Evolutionary conservation across 64 coral and sea anemone genomes (phyloP).

Genomic region (Montipora capricornis): DNA sequence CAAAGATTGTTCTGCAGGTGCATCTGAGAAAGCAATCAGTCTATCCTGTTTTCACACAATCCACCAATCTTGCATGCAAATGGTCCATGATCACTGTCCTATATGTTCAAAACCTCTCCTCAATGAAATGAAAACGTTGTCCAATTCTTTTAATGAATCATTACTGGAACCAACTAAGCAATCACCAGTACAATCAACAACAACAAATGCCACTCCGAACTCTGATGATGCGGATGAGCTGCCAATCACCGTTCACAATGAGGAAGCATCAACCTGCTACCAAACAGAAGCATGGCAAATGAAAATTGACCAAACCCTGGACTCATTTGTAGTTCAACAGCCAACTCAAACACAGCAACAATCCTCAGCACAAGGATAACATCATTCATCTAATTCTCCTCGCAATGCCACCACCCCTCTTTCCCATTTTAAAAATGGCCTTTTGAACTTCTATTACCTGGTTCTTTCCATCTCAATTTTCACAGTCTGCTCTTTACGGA

Average conservation of each 20-base stretch:
- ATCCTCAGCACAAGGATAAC: too few relatives aligned
- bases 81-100: background rate
- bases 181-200: background rate
- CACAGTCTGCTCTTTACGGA: conserved; percentile 50
- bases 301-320: too few relatives aligned
- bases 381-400: too few relatives aligned
- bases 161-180: background rate
- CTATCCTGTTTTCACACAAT: conserved; percentile 49
- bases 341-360: too few relatives aligned
- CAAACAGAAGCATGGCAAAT: too few relatives aligned
- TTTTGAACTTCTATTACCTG: conserved; percentile 17
- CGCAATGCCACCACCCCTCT: too few relatives aligned
- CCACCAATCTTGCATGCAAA: background rate
- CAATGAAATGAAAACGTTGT: background rate
- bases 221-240: background rate
- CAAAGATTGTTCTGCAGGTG: background rate
- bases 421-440: conserved; percentile 22
- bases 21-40: conserved; percentile 6
- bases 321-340: too few relatives aligned
- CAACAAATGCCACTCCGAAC: background rate
- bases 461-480: conserved; percentile 41
- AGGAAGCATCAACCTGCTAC: background rate
- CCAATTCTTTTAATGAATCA: conserved; percentile 24
- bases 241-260: background rate
- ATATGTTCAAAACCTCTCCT: conserved; percentile 5